Base-by-base conservation (phyloP, 2,113 vertebrate genomes). In the Phrynocephalus versicolor region DNA sequence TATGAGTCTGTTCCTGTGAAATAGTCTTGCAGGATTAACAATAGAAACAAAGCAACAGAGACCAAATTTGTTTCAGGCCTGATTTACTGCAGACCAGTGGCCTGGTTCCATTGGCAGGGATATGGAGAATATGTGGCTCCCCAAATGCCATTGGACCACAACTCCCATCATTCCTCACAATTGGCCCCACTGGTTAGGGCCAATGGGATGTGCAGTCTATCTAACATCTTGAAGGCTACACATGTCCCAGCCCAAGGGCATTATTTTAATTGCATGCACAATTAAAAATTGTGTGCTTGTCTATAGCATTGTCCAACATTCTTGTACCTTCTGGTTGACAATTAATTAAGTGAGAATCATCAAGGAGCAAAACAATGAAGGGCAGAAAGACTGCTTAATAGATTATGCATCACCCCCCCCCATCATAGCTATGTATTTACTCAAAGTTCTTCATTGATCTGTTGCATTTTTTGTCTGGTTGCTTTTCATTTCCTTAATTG, bases 401-500 rank as follows among this genome's bases (percentile, higher is more conserved):
- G 75, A 78, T 79, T 79, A 71, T 79, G 10, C 55, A 79, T 85
- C 75, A n/a, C n/a, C n/a, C n/a, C n/a, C n/a, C n/a, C n/a, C n/a
- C n/a, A n/a, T n/a, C n/a, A n/a, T n/a, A n/a, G n/a, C n/a, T n/a
- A n/a, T n/a, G n/a, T n/a, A n/a, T n/a, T n/a, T 79, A 70, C 35
- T 74, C 65, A 35, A 69, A 77, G 33, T 58, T 58, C 64, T 78
- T 70, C 75, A 85, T 85, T 85, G 83, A 85, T 85, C 67, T 70
- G 25, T 58, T 79, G n/a, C 75, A 33, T 35, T 69, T 23, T 81
- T 67, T 84, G 30, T 72, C 25, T 79, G 83, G 65, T 85, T 85
- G 83, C 75, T 71, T 85, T 85, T 85, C 83, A 85, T 85, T 85
- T 85, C 75, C 83, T 41, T 85, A 85, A 85, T 85, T 71, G 83